Conservation (phyloP, 2,888 invertebrate species). For the Eucriotettix oculatus region DNA sequence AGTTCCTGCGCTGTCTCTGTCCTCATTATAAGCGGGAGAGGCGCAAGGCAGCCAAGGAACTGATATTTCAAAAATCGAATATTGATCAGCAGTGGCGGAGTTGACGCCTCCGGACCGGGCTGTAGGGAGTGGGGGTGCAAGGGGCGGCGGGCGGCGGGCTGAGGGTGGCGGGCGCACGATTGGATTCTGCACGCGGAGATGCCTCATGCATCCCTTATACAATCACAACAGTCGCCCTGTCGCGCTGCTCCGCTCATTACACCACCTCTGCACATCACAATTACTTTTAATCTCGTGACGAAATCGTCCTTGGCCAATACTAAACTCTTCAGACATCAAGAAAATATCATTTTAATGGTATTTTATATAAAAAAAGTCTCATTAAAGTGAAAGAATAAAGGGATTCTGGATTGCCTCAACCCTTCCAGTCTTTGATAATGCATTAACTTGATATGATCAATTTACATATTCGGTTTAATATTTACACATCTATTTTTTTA, state of each 20-base stretch:
- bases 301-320: no score
- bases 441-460: no score
- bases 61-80: conserved; percentile 15
- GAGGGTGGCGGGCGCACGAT: conserved; percentile 7
- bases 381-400: no score
- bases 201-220: conserved; percentile 6
- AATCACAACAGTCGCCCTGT: background rate
- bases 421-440: no score
- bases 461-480: no score
- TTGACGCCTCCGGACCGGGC: conserved; percentile 12
- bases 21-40: background rate
- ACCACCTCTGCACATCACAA: background rate
- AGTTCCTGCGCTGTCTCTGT: background rate
- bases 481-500: no score
- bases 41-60: conserved; percentile 1
- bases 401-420: no score
- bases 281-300: background rate
- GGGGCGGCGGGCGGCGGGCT: conserved; percentile 2
- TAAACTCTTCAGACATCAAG: no score
- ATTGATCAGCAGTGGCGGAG: conserved; percentile 12
- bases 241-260: background rate
- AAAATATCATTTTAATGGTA: no score
- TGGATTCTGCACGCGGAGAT: conserved; percentile 8
- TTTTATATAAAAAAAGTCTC: no score
- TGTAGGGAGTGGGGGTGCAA: conserved; percentile 3